A percentile compares a stretch with the other conserved stretches of the same genome.
Conservation (phyloP, 1,140 invertebrate genomes). For the Tetramorium parvispinum region DNA sequence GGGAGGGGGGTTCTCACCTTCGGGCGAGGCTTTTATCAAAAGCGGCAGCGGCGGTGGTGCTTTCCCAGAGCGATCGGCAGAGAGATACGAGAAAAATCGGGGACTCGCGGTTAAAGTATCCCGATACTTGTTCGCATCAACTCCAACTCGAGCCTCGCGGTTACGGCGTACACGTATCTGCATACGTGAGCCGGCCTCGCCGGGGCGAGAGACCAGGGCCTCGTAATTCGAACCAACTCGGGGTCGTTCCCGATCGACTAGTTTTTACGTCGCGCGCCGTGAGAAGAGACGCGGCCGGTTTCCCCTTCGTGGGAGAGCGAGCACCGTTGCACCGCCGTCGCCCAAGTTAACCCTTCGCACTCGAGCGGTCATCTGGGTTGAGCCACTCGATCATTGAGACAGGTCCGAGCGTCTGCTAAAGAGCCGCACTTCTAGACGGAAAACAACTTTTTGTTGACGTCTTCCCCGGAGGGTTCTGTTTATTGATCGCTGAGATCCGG, state of each 20-base stretch:
- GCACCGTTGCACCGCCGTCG: background rate
- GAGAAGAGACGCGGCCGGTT: constrained; percentile 39
- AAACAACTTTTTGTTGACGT: constrained; percentile 56
- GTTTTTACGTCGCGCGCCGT: constrained; percentile 37
- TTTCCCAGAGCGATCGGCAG: constrained; percentile 24
- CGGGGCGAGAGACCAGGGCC: background rate
- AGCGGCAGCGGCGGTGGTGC: background rate
- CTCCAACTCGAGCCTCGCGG: constrained; percentile 4
- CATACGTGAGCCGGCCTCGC: background rate
- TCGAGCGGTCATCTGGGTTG: constrained; percentile 52
- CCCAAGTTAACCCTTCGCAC: constrained; percentile 49
- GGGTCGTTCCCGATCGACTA: constrained; percentile 20
- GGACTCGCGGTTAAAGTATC: constrained; percentile 40
- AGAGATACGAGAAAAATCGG: constrained; percentile 20
- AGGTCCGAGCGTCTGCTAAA: constrained; percentile 19
- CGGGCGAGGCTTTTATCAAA: constrained; percentile 32
- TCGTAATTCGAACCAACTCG: constrained; percentile 55
- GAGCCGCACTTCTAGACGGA: constrained; percentile 15
- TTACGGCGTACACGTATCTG: background rate
- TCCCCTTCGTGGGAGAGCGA: constrained; percentile 49
- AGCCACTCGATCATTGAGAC: constrained; percentile 43
- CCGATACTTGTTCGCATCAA: constrained; percentile 32
- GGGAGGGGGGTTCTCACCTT: background rate
- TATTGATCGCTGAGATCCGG: constrained; percentile 38
- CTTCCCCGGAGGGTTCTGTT: background rate